Conservation (phyloP, 1,140 invertebrate genomes). For the Eciton burchellii region DNA sequence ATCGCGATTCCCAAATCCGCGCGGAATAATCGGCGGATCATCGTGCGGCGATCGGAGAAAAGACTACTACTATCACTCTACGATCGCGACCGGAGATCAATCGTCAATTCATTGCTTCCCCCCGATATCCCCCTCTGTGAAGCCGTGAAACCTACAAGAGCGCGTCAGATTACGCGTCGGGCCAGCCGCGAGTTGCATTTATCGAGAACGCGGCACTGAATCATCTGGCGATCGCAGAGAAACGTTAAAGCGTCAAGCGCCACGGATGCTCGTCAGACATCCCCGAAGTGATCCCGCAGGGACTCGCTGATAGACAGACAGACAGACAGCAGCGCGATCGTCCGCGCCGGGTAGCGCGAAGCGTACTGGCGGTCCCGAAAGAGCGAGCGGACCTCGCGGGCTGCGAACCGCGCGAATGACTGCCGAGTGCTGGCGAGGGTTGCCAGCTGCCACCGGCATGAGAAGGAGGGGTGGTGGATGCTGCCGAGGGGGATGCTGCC, state of each 20-base stretch:
- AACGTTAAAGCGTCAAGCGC: background rate
- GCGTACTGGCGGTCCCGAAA: conserved; percentile 38
- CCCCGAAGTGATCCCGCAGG: conserved; percentile 3
- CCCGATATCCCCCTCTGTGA: background rate
- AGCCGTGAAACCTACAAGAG: no score
- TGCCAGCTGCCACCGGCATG: conserved; percentile 54
- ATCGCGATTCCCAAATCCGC: conserved; percentile 20
- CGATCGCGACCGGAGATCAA: conserved; percentile 12
- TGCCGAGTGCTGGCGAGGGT: conserved; percentile 75
- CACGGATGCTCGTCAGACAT: background rate
- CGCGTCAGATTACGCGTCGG: no score
- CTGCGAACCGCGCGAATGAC: conserved; percentile 83
- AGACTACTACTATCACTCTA: background rate
- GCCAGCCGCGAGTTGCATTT: no score
- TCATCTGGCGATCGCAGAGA: background rate
- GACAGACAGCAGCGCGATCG: conserved; percentile 18
- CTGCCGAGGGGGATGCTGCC: conserved; percentile 83
- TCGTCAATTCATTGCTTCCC: conserved; percentile 2
- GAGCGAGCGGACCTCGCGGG: conserved; percentile 77
- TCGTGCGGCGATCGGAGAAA: background rate
- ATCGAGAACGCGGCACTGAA: background rate
- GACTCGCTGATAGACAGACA: background rate
- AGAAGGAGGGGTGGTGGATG: background rate
- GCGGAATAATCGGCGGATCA: background rate
- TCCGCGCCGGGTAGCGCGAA: conserved; percentile 10